Conservation (phyloP, 1,140 invertebrate genomes). For the Homarus americanus region DNA sequence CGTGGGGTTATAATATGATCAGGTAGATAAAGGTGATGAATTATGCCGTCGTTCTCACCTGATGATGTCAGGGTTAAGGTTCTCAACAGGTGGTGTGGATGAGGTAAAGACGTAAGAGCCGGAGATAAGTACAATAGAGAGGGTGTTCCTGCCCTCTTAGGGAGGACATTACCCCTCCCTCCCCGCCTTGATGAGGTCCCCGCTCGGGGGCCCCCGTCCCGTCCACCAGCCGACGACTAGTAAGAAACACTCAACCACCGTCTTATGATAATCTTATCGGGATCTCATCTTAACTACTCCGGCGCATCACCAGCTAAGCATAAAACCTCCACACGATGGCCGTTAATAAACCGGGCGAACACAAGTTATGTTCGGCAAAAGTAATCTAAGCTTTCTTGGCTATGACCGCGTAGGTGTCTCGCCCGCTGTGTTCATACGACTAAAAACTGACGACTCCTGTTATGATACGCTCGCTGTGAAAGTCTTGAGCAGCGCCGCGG, state of each 20-base stretch:
- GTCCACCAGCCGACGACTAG: neutral
- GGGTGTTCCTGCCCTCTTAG: neutral
- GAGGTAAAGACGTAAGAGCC: neutral
- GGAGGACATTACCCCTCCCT: neutral
- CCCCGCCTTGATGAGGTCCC: neutral
- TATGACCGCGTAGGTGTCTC: neutral
- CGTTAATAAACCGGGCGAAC: neutral
- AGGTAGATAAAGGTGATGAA: too few species aligned
- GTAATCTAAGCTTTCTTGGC: neutral
- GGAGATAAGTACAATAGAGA: neutral
- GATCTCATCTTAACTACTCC: slow-evolving; percentile 11
- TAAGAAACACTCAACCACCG: slow-evolving; percentile 18
- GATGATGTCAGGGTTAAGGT: too few species aligned
- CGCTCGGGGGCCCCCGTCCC: neutral
- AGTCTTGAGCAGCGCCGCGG: neutral
- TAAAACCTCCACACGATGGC: neutral
- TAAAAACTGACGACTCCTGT: neutral
- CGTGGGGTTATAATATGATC: too few species aligned
- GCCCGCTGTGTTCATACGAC: neutral
- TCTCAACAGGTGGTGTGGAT: neutral
- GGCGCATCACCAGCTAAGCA: neutral
- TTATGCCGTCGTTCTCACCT: too few species aligned
- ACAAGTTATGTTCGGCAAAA: neutral
- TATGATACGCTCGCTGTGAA: neutral
- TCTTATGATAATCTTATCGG: neutral